Evolutionary conservation across 2,797 vertebrate genomes (phyloP).

Genomic region (Bradypus variegatus): DNA sequence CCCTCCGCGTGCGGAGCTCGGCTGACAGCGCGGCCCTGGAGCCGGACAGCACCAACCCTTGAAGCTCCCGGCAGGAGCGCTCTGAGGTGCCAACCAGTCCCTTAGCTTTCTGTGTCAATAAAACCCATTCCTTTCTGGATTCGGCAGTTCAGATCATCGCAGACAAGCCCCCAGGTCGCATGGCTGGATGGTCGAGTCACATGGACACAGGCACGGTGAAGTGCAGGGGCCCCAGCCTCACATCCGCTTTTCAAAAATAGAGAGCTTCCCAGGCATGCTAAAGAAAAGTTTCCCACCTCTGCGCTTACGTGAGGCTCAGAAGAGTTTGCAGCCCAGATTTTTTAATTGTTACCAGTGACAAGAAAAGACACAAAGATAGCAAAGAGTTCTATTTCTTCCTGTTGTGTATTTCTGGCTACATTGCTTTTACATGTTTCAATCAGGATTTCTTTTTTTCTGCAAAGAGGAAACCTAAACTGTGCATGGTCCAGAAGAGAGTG

Average conservation of each 20-base stretch:
- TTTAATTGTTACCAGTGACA: too few species aligned
- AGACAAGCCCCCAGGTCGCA: constrained; percentile 77
- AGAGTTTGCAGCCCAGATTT: fast-evolving
- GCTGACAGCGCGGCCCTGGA: constrained; percentile 81
- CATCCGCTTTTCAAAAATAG: not conserved
- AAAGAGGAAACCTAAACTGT: constrained; percentile 62
- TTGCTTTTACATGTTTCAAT: constrained; percentile 46
- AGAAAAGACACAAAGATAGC: not conserved
- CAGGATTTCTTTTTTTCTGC: constrained; percentile 26
- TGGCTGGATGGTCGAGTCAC: constrained; percentile 72
- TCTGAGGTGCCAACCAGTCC: constrained; percentile 75
- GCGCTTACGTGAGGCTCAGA: not conserved
- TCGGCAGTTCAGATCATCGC: constrained; percentile 75
- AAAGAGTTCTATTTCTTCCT: not conserved
- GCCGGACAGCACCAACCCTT: constrained; percentile 79
- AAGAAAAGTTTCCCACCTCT: constrained; percentile 6
- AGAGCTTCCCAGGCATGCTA: not conserved
- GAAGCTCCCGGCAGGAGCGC: constrained; percentile 60
- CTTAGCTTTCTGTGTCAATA: constrained; percentile 74
- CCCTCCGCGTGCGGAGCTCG: constrained; percentile 82
- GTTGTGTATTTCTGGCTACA: not conserved
- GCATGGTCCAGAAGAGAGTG: constrained; percentile 67
- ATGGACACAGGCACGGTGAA: not conserved
- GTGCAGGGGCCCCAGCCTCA: not conserved
- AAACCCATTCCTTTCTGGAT: constrained; percentile 70